These are phyloP conservation scores for Pseudochaenichthys georgianus DNA, from an alignment of 2,797 vertebrate species.

Conservation along the genomic window DNA sequence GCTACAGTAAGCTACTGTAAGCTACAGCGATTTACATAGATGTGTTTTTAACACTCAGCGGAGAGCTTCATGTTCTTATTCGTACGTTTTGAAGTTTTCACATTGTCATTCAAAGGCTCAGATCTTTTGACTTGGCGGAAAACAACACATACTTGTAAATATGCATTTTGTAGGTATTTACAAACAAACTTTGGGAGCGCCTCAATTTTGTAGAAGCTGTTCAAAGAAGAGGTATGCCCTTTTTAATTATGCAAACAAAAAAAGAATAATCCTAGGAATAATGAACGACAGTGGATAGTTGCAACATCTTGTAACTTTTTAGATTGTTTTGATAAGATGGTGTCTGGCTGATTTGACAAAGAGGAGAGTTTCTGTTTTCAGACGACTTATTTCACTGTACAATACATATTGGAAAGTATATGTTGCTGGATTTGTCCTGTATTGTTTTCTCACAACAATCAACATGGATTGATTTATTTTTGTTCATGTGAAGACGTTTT, in stretches of 20 bases:
- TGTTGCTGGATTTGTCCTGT: conserved; percentile 68
- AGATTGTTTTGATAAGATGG: conserved; percentile 49
- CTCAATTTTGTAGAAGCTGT: conserved; percentile 85
- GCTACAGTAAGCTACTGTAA: conserved; percentile 24
- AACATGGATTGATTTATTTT: conserved; percentile 67
- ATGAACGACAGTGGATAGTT: conserved; percentile 67
- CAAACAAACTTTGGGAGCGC: conserved; percentile 80
- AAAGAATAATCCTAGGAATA: conserved; percentile 67
- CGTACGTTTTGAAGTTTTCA: conserved; percentile 44
- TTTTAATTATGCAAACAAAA: conserved; percentile 86
- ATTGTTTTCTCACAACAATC: conserved; percentile 81
- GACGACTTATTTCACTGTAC: conserved; percentile 71
- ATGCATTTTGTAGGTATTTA: conserved; percentile 86
- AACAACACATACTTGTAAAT: conserved; percentile 83
- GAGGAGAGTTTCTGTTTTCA: conserved; percentile 66
- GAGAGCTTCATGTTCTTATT: conserved; percentile 49
- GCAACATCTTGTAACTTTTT: conserved; percentile 66
- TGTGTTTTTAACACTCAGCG: conserved; percentile 43
- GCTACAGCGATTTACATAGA: conserved; percentile 15
- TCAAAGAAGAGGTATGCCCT: conserved; percentile 79
- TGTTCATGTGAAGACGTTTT: conserved; percentile 79
- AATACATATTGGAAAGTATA: conserved; percentile 66
- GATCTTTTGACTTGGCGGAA: conserved; percentile 68
- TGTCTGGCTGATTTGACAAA: conserved; percentile 68
- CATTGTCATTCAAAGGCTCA: conserved; percentile 55